Base-by-base conservation (phyloP, 1,140 invertebrate genomes). In the Lasioglossum albipes region DNA sequence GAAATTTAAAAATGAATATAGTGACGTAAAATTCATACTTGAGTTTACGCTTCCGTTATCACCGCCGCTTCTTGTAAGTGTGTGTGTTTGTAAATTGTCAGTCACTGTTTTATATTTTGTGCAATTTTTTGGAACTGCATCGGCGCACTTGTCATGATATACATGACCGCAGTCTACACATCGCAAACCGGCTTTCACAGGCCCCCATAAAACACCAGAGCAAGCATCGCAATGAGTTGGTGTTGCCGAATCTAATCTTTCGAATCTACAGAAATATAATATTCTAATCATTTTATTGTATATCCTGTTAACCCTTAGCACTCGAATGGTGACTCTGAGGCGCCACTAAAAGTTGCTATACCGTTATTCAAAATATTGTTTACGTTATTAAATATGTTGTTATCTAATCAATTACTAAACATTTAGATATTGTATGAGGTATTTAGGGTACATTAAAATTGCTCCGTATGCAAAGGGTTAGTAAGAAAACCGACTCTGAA, bases 121-220 rank as follows among this genome's bases (percentile, higher is more conserved):
- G 93, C 98, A 98, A 91, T 98, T 98, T 93, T 98, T 97, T 65
- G 98, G 96, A 36, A 98, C 97, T 72, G 95, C 93, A 72, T 98
- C 97, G 66, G 96, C 95, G 93, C 98, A 99, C 89, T 98, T 98
- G 91, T 99, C 98, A 93, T 99, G 98, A 91, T 97, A 98, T 85
- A 97, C 97, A 89, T 97, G 98, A n/a, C 98, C 97, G 93, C 98
- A 99, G 91, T 99, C 98, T 86, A 96, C 95, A 91, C 98, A 99
- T 79, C 97, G 95, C 91, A 98, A 95, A 9, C 97, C 97, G 90
- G 95, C 95, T 93, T 97, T 97, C n/a, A 98, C 97, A n/a, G 98
- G 97, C 10, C 97, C 98, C 97, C 98, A 99, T 42, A 99, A 94
- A 41, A 99, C 94, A 90, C 97, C 97, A 5, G 95, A 95, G 93